Base-by-base conservation (phyloP, 2,888 invertebrate species). In the Protodeltote pygarga region DNA sequence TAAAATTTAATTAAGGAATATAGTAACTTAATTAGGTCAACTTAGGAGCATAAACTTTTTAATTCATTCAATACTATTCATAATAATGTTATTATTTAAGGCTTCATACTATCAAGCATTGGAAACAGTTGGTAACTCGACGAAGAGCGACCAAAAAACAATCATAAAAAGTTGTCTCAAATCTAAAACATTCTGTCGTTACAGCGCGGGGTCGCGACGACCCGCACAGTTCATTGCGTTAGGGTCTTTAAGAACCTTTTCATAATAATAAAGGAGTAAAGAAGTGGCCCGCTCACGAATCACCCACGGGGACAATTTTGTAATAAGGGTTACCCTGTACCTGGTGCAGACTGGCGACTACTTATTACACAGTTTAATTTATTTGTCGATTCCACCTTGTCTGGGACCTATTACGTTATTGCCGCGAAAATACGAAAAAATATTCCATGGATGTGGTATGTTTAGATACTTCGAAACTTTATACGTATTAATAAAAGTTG, bases 301-400 rank as follows among this genome's bases (percentile, higher is more conserved):
- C 74, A 73, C 70, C 67, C 66, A 63, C 77, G 63, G 82, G 79
- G 87, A 84, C 86, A 85, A 84, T 84, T 85, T 80, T 73, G 85
- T 83, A 87, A 85, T 84, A 83, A 87, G 86, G 83, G 81, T 64
- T 73, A 72, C 73, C 70, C 84, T 14, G 70, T 68, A 40, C 67
- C 70, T 68, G 70, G 87, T 79, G 86, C 85, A 77, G 78, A 65
- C 66, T 62, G 67, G 73, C 68, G 52, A 72, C 82, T 79, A 78
- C 82, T 85, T 85, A 86, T 78, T 85, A 84, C 83, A 71, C 77
- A 76, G 79, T 83, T 85, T 86, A 87, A 87, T 87, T 87, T 87
- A 87, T 86, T 85, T 83, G 81, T 72, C 78, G 79, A 79, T 79
- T 81, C 69, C 64, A 72, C 76, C 71, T 78, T 75, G 80, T 75